Evolutionary conservation across 1,140 invertebrate genomes (phyloP).

Genomic region (Cyclargus thomasi): DNA sequence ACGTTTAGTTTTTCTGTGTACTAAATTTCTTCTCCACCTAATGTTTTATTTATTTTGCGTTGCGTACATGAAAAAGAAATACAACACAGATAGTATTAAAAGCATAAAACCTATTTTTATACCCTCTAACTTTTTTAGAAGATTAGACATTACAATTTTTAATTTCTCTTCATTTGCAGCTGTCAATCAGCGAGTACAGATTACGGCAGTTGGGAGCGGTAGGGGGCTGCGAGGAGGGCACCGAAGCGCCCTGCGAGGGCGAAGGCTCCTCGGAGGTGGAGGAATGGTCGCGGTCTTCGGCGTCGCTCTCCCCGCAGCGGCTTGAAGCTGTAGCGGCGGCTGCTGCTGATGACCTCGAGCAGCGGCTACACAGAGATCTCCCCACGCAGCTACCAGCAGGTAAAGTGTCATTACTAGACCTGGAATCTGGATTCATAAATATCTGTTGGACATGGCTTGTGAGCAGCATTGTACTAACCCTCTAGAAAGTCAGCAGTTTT

Average conservation of each 20-base stretch:
- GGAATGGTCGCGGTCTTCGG: slow-evolving; percentile 47
- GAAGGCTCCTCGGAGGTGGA: slow-evolving; percentile 29
- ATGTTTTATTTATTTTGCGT: no score
- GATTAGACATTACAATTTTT: not conserved
- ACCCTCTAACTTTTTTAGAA: no score
- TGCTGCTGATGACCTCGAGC: slow-evolving; percentile 60
- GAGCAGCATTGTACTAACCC: no score
- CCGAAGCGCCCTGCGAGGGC: slow-evolving; percentile 28
- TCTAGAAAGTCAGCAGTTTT: no score
- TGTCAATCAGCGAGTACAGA: slow-evolving; percentile 72
- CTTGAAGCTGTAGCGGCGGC: slow-evolving; percentile 54
- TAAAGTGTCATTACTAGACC: no score
- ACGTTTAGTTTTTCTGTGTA: no score
- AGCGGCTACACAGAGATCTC: slow-evolving; percentile 55
- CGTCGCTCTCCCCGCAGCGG: slow-evolving; percentile 51
- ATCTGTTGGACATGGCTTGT: no score
- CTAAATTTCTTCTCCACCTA: no score
- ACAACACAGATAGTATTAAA: no score
- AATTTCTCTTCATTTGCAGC: slow-evolving; percentile 35
- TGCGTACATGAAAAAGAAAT: no score
- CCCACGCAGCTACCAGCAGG: slow-evolving; percentile 46
- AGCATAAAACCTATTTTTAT: no score
- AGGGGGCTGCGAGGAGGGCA: slow-evolving; percentile 32
- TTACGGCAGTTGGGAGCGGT: slow-evolving; percentile 45
- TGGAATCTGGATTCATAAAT: no score